Evolutionary conservation across 2,113 vertebrate species (phyloP), one percentile per base, ranked within the genome.

Genomic region (Rallus limicola): DNA sequence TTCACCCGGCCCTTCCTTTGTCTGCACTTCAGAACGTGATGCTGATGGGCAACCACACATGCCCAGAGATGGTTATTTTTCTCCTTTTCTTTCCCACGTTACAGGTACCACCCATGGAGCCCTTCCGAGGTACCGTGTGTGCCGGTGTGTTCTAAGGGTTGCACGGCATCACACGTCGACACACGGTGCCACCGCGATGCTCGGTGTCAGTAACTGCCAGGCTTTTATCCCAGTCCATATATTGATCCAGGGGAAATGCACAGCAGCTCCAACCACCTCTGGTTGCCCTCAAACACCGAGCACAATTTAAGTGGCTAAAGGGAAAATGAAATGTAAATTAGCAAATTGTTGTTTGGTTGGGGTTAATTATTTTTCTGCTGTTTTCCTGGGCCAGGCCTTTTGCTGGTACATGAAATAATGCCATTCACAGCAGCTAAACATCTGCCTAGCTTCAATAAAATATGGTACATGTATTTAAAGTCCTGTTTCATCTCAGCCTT

Each of bases 31-130:
- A 4, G 18, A 16, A 90, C 81, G 26, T 3, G 71, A 52, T 18
- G 28, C 23, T 83, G 78, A 58, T 0, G 29, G 92, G 38, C 9
- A 9, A 88, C 24, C 38, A n/a, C 42, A 42, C 10, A 10, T 23
- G 36, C 42, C 46, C 67, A 8, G 23, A 0, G 21, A 14, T 24
- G 21, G 21, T 31, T 20, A 4, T 17, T 5, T 5, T 3, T 2
- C 16, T 4, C 20, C 11, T 7, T 48, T 5, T 17, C 6, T 13
- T 3, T 12, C 33, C 40, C n/a, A 4, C 1, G 29, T 29, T 18
- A 3, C 17, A 3, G 44, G 29, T 1, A 24, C 46, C 18, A 75
- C 11, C 48, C 23, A 2, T 24, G 29, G 63, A 75, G 62, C 8
- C 58, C 19, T 60, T 19, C 68, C 77, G 21, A 7, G 81, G 55